These are phyloP conservation scores for Athalia cordata DNA, from an alignment of 2,888 invertebrate genomes.

Conservation along the genomic window DNA sequence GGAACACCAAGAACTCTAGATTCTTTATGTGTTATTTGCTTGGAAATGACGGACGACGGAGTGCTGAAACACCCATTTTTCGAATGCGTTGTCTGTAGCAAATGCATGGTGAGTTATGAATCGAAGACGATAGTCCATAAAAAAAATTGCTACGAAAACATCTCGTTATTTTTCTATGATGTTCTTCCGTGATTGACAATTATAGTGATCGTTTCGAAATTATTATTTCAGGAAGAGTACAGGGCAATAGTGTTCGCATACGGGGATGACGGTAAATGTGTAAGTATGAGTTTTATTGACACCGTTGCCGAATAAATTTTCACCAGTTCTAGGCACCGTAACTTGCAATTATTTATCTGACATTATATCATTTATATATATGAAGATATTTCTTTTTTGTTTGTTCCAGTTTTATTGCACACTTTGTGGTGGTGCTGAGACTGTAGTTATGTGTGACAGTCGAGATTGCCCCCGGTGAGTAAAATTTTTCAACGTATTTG, in stretches of 20 bases:
- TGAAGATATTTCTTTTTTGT: background rate
- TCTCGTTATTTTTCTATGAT: no score
- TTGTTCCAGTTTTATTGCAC: conserved; percentile 65
- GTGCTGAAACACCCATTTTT: conserved; percentile 68
- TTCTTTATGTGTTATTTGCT: conserved; percentile 62
- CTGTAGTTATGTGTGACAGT: conserved; percentile 66
- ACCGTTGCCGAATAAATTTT: background rate
- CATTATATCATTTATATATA: no score
- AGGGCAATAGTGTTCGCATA: conserved; percentile 65
- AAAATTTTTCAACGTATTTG: background rate
- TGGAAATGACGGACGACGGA: conserved; percentile 48
- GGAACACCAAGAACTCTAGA: no score
- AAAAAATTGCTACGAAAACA: no score
- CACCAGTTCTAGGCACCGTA: background rate
- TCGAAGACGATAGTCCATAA: no score
- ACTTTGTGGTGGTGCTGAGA: conserved; percentile 65
- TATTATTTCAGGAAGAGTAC: conserved; percentile 56
- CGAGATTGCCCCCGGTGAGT: conserved; percentile 68
- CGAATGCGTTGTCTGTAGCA: conserved; percentile 64
- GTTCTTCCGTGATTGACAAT: background rate
- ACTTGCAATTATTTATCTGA: background rate
- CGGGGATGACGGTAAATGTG: conserved; percentile 69
- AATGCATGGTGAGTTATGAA: conserved; percentile 63
- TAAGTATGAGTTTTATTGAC: conserved; percentile 56
- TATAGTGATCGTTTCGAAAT: background rate